A percentile compares a stretch with the other conserved stretches of the same genome.
Conservation (phyloP, 2,113 vertebrate genomes). For the Pedionomus torquatus region DNA sequence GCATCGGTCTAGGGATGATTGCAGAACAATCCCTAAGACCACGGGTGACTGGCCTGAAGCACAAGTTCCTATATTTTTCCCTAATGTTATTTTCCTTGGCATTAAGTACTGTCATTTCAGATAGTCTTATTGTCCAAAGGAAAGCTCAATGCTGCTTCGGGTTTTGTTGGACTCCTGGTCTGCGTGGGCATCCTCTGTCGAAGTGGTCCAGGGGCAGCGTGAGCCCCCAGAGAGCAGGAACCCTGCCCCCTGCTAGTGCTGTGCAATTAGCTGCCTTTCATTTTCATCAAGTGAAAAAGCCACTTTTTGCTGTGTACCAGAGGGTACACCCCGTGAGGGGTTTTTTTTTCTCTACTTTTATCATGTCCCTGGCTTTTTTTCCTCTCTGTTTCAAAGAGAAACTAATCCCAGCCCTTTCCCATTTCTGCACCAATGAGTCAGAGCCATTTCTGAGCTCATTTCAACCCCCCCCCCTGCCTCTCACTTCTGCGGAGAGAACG, state of each 20-base stretch:
- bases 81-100: not conserved
- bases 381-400: not conserved
- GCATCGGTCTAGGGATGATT: not conserved
- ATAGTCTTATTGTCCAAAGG: not conserved
- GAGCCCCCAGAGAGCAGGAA: not conserved
- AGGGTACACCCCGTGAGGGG: not conserved
- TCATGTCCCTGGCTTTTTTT: not conserved
- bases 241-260: not conserved
- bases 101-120: not conserved
- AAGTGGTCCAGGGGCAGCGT: not conserved
- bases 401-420: not conserved
- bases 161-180: not conserved
- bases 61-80: not conserved
- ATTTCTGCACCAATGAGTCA: not conserved
- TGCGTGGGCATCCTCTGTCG: not conserved
- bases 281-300: not conserved
- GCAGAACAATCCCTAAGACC: not conserved
- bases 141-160: not conserved
- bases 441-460: slow-evolving; percentile 14
- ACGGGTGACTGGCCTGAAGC: not conserved
- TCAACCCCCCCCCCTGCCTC: not conserved
- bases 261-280: not conserved
- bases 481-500: not conserved
- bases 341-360: slow-evolving; percentile 21
- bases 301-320: not conserved